Base-by-base conservation (phyloP, 2,888 invertebrate genomes). In the Disparrhopalites patrizii region DNA sequence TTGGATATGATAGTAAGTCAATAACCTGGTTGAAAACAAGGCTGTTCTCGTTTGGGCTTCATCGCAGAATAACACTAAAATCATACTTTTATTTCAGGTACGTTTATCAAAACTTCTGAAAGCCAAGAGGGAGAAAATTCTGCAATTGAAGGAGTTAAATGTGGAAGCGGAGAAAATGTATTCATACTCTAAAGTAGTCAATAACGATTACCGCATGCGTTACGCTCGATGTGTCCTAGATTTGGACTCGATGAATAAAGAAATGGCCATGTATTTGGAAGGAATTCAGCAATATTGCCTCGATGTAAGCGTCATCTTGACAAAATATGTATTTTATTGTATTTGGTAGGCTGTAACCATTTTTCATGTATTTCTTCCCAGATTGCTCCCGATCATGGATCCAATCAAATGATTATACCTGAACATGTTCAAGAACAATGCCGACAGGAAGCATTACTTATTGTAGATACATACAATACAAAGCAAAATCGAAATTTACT, bases 151-250 rank as follows among this genome's bases (percentile, higher is more conserved):
- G 77, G 88, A 89, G 67, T 89, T 93, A 86, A 97, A 97, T 77
- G 85, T 89, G 67, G 90, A 93, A 79, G 94, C 93, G 0, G 96
- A 97, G 78, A 88, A 90, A 79, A 85, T 87, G 78, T 86, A 87
- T 79, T 90, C 91, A 0, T 89, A 88, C 78, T 88, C 89, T 31
- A 86, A 89, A 76, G 84, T 85, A 68, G 85, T 92, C 76, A 85
- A 89, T 3, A 87, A 90, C 69, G 94, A 95, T 77, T 97, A 95
- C 79, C 92, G 95, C 79, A 85, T 89, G 74, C 87, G 88, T 77
- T 97, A 97, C 82, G 96, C 96, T 15, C 85, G 87, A 70, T 79
- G 81, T 56, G 87, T 97, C 2, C 86, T 96, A 62, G 92, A 94
- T 72, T 84, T 97, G 75, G 96, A 96, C 77, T 88, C 87, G 77